Conservation (phyloP, 2,888 invertebrate species). For the Erynnis tages region DNA sequence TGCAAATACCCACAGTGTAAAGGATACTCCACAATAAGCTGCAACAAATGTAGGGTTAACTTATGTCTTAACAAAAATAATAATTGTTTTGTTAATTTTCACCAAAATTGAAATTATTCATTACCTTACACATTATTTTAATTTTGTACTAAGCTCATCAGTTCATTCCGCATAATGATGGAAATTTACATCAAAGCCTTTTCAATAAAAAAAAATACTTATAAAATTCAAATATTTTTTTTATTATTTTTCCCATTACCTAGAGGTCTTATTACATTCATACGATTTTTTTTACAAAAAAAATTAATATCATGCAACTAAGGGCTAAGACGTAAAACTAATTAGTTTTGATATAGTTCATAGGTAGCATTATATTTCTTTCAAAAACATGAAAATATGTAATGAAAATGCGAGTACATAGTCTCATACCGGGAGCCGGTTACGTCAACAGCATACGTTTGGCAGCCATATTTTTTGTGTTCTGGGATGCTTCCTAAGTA, state of each 20-base stretch:
- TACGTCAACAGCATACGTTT: no score
- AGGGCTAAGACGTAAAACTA: no score
- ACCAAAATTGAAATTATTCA: constrained; percentile 31
- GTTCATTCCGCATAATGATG: background rate
- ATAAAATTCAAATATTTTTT: constrained; percentile 20
- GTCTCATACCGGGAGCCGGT: no score
- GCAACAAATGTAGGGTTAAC: constrained; percentile 41
- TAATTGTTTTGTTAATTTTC: constrained; percentile 43
- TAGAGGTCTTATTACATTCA: constrained; percentile 41
- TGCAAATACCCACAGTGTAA: constrained; percentile 50
- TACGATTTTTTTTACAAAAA: constrained; percentile 41
- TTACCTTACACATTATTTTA: background rate
- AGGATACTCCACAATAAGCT: constrained; percentile 45
- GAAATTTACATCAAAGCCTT: background rate
- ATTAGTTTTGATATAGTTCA: no score
- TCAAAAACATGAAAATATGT: no score
- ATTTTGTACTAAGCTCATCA: background rate
- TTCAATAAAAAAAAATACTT: background rate
- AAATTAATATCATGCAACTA: constrained; percentile 38
- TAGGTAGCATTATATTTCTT: no score
- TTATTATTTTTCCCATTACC: constrained; percentile 43
- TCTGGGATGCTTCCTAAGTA: no score
- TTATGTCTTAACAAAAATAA: constrained; percentile 43
- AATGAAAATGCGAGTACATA: no score
- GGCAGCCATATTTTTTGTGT: no score